phyloP scores from a whole-genome alignment of 2,797 vertebrate species.

The Acipenser ruthenus region DNA sequence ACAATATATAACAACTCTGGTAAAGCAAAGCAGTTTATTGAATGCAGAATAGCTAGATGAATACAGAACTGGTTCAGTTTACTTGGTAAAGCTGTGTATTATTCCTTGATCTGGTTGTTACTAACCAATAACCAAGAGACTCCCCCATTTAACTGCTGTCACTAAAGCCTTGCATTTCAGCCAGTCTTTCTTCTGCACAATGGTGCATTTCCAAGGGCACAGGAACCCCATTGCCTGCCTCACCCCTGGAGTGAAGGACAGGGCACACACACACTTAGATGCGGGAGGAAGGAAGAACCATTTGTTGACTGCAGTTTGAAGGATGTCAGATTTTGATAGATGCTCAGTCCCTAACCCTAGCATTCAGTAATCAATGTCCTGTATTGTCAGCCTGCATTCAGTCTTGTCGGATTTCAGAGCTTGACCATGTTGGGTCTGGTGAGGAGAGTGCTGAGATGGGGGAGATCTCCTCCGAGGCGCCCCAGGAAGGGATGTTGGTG shows the following conservation, averaged over 20 bases:
- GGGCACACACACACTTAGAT: conserved; percentile 4
- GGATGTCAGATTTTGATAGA: conserved; percentile 5
- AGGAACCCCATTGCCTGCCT: conserved; percentile 6
- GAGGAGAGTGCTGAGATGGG: too few relatives aligned
- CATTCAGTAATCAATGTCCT: conserved; percentile 7
- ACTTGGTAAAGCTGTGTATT: too few relatives aligned
- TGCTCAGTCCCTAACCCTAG: neutral
- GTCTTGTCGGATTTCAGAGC: neutral
- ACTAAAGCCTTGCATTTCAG: neutral
- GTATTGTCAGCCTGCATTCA: conserved; percentile 1
- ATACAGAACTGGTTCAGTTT: too few relatives aligned
- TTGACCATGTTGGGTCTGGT: too few relatives aligned
- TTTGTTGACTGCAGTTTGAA: conserved; percentile 9
- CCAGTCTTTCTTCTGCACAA: neutral
- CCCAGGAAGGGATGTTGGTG: too few relatives aligned
- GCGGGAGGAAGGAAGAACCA: conserved; percentile 8
- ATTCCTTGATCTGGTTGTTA: too few relatives aligned
- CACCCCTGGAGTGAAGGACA: conserved; percentile 13
- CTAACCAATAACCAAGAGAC: too few relatives aligned
- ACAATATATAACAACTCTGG: too few relatives aligned
- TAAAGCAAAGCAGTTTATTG: too few relatives aligned
- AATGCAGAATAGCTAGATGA: too few relatives aligned
- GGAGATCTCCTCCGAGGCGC: too few relatives aligned
- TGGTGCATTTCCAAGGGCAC: conserved; percentile 11
- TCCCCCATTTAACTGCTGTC: too few relatives aligned